Evolutionary conservation across 2,797 vertebrate species (phyloP), one percentile per base, ranked within the genome.

Genomic region (Muraenolepis orangiensis): DNA sequence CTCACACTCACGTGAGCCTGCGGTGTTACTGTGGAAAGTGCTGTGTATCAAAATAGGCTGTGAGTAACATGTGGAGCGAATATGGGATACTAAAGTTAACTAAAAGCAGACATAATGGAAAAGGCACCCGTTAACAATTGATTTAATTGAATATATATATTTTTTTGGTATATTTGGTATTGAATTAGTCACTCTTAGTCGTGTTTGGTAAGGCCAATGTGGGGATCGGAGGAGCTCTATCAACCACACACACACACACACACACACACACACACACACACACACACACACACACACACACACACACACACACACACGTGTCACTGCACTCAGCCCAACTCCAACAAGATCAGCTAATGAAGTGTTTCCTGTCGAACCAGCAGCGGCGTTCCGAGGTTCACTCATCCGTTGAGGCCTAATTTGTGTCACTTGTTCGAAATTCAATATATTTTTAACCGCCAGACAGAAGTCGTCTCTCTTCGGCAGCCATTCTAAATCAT

Each of bases 351-450:
- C n/a, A 40, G 79, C 72, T 76, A 82, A 84, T 83, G 71, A 82
- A 66, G 71, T 70, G 28, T 30, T 66, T 70, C 78, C 67, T 78
- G 38, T 75, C 12, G 82, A 71, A 75, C 73, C 75, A 34, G 71
- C 77, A 71, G 72, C 72, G 71, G 61, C 76, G 69, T 78, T 79
- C 75, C 0, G 26, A 42, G 70, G 34, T 72, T 76, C 70, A 69
- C 71, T 73, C 68, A 72, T n/a, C 61, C 85, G 1, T 7, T 86
- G 73, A 84, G 66, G 66, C 66, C 75, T 86, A 66, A 82, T 84
- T 80, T 83, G 79, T 74, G 46, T 30, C 51, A n/a, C 73, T 83
- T 79, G 74, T 86, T 80, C 76, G 13, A 76, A 74, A 71, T 74
- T 11, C 81, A 84, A 81, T 74, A 72, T 0, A 69, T 57, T 76